Evolutionary conservation across 2,797 vertebrate genomes (phyloP).

Genomic region (Podarcis siculus): DNA sequence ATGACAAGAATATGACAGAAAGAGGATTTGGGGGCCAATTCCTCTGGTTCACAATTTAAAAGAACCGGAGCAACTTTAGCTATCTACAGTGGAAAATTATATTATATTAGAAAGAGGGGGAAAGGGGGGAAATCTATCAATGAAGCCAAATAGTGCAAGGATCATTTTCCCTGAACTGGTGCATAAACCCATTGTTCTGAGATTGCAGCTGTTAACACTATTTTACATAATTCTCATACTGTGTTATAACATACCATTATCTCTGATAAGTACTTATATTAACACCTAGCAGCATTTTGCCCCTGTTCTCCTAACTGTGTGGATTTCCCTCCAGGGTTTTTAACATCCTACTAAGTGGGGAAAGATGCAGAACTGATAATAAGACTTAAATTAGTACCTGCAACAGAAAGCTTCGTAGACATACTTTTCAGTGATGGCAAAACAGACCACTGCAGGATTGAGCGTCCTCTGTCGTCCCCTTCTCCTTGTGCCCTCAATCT

Average conservation of each 20-base stretch:
- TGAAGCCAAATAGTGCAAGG: constrained; percentile 5
- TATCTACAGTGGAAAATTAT: constrained; percentile 19
- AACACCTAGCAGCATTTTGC: constrained; percentile 20
- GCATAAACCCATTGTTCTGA: not conserved
- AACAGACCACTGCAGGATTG: not conserved
- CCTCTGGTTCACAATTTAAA: constrained; percentile 17
- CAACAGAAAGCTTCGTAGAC: constrained; percentile 10
- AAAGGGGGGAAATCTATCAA: not conserved
- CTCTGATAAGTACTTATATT: not conserved
- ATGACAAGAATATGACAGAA: constrained; percentile 31
- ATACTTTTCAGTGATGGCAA: not conserved
- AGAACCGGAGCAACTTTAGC: not conserved
- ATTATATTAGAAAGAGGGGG: constrained; percentile 19
- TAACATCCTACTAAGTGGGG: not conserved
- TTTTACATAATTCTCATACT: constrained; percentile 18
- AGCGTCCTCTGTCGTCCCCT: too few relatives aligned
- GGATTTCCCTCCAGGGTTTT: not conserved
- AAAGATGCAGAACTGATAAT: constrained; percentile 26
- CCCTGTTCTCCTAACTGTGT: constrained; percentile 4
- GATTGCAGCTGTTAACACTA: constrained; percentile 25
- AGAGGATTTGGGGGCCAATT: not conserved
- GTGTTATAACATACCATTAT: constrained; percentile 4
- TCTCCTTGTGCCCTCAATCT: too few relatives aligned
- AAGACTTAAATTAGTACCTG: constrained; percentile 12
- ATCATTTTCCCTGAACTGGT: constrained; percentile 14